These are phyloP conservation scores for Eucera pruinosa DNA, from an alignment of 2,888 invertebrate species.

Conservation along the genomic window DNA sequence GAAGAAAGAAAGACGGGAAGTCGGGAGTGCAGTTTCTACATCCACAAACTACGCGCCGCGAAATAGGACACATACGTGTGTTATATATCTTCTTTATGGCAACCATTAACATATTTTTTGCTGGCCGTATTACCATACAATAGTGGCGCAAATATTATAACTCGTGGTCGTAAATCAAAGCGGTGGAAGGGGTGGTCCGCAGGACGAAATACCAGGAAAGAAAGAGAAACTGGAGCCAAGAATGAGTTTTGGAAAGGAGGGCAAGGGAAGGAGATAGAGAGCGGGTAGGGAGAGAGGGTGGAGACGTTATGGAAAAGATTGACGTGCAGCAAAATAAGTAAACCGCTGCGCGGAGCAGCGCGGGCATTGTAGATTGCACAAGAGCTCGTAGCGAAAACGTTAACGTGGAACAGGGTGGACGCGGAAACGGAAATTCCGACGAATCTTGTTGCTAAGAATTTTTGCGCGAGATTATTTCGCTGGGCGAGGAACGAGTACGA, in stretches of 20 bases:
- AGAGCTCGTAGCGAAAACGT: constrained; percentile 27
- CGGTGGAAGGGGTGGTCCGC: constrained; percentile 62
- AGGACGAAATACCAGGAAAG: constrained; percentile 52
- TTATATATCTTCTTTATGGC: constrained; percentile 84
- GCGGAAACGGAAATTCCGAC: too few species aligned
- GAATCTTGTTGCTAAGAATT: too few species aligned
- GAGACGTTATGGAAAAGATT: neutral
- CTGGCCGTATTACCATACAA: constrained; percentile 83
- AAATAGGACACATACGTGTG: constrained; percentile 80
- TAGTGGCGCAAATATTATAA: constrained; percentile 84
- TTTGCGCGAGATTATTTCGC: too few species aligned
- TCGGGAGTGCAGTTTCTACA: constrained; percentile 74
- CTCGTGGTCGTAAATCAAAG: constrained; percentile 83
- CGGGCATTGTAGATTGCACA: too few species aligned
- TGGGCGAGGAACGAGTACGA: neutral
- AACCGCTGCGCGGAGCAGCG: constrained; percentile 24
- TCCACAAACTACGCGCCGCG: constrained; percentile 79
- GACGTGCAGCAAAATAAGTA: neutral
- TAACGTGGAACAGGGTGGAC: constrained; percentile 5
- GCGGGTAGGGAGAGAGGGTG: neutral
- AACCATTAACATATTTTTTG: constrained; percentile 84
- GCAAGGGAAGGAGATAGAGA: neutral
- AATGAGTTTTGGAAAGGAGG: constrained; percentile 4
- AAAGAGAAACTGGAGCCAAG: constrained; percentile 34
- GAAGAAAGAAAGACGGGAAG: constrained; percentile 45